These are phyloP conservation scores for Mesoclemmys tuberculata DNA, from an alignment of 2,113 vertebrate species.

Conservation along the genomic window DNA sequence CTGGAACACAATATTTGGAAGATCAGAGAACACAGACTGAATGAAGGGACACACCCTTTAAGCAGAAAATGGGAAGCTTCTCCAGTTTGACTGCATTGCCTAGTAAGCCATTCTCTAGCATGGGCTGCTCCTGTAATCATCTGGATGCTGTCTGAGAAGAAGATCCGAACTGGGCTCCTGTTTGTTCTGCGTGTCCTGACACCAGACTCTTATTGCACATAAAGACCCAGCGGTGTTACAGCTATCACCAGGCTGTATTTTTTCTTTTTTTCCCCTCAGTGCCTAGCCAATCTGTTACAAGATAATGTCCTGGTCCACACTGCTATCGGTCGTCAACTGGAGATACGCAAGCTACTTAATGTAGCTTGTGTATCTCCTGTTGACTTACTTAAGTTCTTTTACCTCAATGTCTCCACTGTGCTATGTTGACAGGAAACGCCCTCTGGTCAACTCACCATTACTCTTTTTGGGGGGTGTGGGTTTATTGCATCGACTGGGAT, in stretches of 20 bases:
- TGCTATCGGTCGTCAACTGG: too few relatives aligned
- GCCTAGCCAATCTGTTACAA: background rate
- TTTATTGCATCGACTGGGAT: too few relatives aligned
- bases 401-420: too few relatives aligned
- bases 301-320: background rate
- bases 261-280: background rate
- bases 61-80: background rate
- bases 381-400: too few relatives aligned
- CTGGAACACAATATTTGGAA: background rate
- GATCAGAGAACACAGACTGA: background rate
- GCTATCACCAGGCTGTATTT: too few relatives aligned
- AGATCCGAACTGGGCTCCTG: background rate
- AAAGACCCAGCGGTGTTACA: background rate
- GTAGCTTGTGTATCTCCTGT: too few relatives aligned
- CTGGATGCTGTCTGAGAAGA: background rate
- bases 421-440: too few relatives aligned
- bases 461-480: too few relatives aligned
- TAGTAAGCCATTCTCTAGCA: background rate
- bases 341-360: too few relatives aligned
- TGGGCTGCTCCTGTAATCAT: accelerated
- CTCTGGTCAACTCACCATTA: too few relatives aligned
- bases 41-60: background rate
- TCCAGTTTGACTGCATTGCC: background rate
- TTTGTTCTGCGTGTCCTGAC: background rate
- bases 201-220: background rate